Percentiles rank a stretch among this genome's conserved stretches.
These are phyloP conservation scores for Illadopsis cleaveri DNA, from an alignment of 2,113 vertebrate genomes.

Conservation along the genomic window DNA sequence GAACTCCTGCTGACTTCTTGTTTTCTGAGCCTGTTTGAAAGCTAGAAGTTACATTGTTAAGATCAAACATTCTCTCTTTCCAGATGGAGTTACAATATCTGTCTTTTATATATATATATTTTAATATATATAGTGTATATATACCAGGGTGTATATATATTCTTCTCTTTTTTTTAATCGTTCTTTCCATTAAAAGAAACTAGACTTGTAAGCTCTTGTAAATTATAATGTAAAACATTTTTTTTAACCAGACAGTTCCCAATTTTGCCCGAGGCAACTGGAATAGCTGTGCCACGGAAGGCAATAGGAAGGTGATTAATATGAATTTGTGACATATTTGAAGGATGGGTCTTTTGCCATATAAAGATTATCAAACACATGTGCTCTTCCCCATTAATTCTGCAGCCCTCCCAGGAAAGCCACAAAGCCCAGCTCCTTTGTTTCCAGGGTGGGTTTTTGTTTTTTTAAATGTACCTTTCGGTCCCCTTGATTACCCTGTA, in stretches of 20 bases:
- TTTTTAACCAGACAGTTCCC: conserved; percentile 68
- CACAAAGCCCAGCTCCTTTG: conserved; percentile 56
- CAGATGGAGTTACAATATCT: conserved; percentile 73
- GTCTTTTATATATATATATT: conserved; percentile 66
- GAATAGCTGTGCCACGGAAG: conserved; percentile 46
- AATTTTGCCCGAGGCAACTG: conserved; percentile 64
- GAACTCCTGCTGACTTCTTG: conserved; percentile 76
- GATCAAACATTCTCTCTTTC: conserved; percentile 74
- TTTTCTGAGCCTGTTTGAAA: conserved; percentile 76
- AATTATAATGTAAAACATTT: conserved; percentile 71
- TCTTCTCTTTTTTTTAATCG: conserved; percentile 57
- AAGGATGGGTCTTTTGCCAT: conserved; percentile 74
- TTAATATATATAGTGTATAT: conserved; percentile 64
- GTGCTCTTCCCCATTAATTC: conserved; percentile 68
- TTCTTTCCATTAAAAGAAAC: conserved; percentile 70
- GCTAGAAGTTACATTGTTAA: conserved; percentile 77
- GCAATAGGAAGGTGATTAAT: conserved; percentile 69
- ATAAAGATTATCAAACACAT: conserved; percentile 72
- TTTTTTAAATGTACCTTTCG: conserved; percentile 54
- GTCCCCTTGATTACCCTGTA: conserved; percentile 37
- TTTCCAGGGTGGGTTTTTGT: conserved; percentile 66
- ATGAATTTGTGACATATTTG: conserved; percentile 72
- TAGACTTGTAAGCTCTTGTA: conserved; percentile 67
- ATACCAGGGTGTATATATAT: conserved; percentile 55
- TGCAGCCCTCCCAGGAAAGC: conserved; percentile 51